Base-by-base conservation (phyloP, 1,140 invertebrate species). In the Scylla paramamosain region DNA sequence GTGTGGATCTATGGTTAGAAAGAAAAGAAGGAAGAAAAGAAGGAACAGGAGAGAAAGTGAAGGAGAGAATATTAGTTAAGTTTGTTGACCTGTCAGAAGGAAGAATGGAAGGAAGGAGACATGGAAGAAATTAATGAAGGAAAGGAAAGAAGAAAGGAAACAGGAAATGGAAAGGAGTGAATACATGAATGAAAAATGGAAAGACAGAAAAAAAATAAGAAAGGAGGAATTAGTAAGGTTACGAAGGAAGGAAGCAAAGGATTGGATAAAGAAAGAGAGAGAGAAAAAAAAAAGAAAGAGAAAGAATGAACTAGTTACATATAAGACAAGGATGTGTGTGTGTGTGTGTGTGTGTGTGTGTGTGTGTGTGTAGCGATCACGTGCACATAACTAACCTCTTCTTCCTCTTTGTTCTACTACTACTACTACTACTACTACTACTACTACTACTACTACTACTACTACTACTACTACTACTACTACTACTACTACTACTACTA, bases 381-480 rank as follows among this genome's bases (percentile, higher is more conserved):
- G 52, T 59, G 52, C 10, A 20, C 16, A 12, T 59, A 59, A 4
- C 52, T 20, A 0, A 59, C 12, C 10, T 59, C 10, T 59, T 59
- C 16, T 12, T 59, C 16, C 10, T 14, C 10, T 0, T 59, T 59
- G 0, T n/a, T 16, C 67, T 77, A 59, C 52, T 59, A 59, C 52
- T 59, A 59, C 52, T 59, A 77, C 67, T n/a, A 77, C 67, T 77
- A 77, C 25, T 14, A 77, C 67, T 77, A 77, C n/a, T 77, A 77
- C 67, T 77, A 77, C 67, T 77, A 77, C 67, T 77, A 77, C 67
- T 77, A 77, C 67, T 77, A 77, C 25, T 77, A 77, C 67, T 77
- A 77, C 67, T 77, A 77, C 67, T 77, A 77, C 67, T 77, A 77
- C 67, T 77, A 77, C 25, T 77, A 77, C 67, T 77, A 77, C 67